These are phyloP conservation scores for Poeciliopsis infans DNA, from an alignment of 2,797 vertebrate genomes.

Conservation along the genomic window DNA sequence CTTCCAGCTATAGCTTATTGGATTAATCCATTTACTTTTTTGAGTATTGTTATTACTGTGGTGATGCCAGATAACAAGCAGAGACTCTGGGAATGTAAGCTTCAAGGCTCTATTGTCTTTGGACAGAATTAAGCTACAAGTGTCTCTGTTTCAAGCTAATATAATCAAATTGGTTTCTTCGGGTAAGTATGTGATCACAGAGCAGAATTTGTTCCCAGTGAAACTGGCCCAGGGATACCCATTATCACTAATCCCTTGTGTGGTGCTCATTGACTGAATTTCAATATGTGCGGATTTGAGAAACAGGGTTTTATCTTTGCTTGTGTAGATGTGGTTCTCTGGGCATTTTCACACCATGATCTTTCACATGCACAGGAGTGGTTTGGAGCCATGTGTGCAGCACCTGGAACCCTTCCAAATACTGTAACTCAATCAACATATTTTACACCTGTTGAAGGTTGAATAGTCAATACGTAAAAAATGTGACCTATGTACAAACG, in stretches of 20 bases:
- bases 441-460: background rate
- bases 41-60: background rate
- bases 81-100: too few relatives aligned
- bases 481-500: background rate
- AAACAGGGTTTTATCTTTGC: background rate
- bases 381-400: background rate
- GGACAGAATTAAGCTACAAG: background rate
- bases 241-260: background rate
- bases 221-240: background rate
- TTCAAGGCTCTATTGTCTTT: background rate
- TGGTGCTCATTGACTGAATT: background rate
- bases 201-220: background rate
- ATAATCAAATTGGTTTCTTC: background rate
- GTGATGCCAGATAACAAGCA: constrained; percentile 1
- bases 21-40: background rate
- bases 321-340: background rate
- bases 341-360: background rate
- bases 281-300: background rate
- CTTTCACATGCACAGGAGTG: background rate
- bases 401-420: background rate
- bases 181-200: background rate
- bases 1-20: background rate
- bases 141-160: background rate
- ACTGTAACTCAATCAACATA: background rate
- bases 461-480: background rate